Conservation (phyloP, 1,140 invertebrate genomes). For the Ctenoplectra terminalis region DNA sequence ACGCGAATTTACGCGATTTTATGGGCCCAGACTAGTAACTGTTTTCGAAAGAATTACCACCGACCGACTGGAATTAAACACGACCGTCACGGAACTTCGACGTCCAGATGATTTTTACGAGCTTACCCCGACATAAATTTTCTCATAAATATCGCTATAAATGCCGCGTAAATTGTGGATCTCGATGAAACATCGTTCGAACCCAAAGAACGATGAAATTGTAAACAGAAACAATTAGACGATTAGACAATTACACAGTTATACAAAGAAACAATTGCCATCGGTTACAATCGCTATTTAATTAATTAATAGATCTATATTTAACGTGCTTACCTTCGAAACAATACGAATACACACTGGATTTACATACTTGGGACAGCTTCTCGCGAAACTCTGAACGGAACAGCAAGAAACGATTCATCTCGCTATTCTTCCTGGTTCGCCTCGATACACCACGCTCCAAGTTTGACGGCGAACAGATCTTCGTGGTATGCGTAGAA, state of each 20-base stretch:
- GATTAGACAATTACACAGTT: too few species aligned
- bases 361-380: too few species aligned
- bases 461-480: too few species aligned
- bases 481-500: too few species aligned
- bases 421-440: neutral
- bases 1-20: conserved; percentile 63
- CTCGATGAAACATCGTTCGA: conserved; percentile 16
- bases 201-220: neutral
- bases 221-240: too few species aligned
- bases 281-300: neutral
- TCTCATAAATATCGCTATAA: conserved; percentile 37
- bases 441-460: neutral
- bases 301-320: neutral
- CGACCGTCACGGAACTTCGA: conserved; percentile 20
- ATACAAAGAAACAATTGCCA: neutral
- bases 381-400: neutral
- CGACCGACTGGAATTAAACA: conserved; percentile 58
- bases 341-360: too few species aligned
- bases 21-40: conserved; percentile 45
- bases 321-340: neutral
- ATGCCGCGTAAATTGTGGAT: neutral
- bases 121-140: conserved; percentile 5
- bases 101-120: conserved; percentile 51
- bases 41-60: conserved; percentile 61
- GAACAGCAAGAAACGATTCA: neutral